Evolutionary conservation across 1,140 invertebrate genomes (phyloP).

Genomic region (Gryllus bimaculatus): DNA sequence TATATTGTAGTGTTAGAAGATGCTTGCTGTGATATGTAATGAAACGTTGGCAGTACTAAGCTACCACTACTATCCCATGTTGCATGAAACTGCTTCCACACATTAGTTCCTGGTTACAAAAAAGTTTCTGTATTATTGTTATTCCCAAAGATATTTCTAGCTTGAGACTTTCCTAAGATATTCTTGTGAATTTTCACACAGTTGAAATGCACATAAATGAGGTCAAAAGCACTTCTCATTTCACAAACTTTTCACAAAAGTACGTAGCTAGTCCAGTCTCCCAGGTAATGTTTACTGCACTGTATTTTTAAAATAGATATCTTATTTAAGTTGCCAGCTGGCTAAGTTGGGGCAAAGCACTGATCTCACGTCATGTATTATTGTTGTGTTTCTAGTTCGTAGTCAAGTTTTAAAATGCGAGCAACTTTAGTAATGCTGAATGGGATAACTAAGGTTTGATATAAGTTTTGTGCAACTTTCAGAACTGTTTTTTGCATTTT

Average conservation of each 20-base stretch:
- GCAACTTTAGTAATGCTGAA: not conserved
- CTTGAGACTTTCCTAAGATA: not conserved
- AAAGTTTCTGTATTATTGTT: not conserved
- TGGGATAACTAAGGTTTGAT: not conserved
- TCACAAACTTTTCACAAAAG: slow-evolving; percentile 17
- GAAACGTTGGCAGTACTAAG: not conserved
- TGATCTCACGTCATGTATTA: slow-evolving; percentile 15
- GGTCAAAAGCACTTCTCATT: not conserved
- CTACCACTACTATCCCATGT: not conserved
- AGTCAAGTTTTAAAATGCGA: not conserved
- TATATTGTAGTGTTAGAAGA: slow-evolving; percentile 1
- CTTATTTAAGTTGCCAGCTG: not conserved
- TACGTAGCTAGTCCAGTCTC: slow-evolving; percentile 18
- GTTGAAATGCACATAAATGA: slow-evolving; percentile 2
- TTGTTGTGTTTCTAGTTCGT: slow-evolving; percentile 7
- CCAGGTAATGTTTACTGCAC: slow-evolving; percentile 17
- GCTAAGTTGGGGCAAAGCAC: not conserved
- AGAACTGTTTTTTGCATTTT: not conserved
- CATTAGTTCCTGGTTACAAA: not conserved
- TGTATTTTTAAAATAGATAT: slow-evolving; percentile 14
- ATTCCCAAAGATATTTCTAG: slow-evolving; percentile 5
- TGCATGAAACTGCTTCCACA: not conserved
- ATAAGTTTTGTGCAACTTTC: not conserved
- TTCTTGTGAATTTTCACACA: not conserved
- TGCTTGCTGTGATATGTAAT: not conserved